Base-by-base conservation (phyloP, 2,888 invertebrate species). In the Sesia bembeciformis region DNA sequence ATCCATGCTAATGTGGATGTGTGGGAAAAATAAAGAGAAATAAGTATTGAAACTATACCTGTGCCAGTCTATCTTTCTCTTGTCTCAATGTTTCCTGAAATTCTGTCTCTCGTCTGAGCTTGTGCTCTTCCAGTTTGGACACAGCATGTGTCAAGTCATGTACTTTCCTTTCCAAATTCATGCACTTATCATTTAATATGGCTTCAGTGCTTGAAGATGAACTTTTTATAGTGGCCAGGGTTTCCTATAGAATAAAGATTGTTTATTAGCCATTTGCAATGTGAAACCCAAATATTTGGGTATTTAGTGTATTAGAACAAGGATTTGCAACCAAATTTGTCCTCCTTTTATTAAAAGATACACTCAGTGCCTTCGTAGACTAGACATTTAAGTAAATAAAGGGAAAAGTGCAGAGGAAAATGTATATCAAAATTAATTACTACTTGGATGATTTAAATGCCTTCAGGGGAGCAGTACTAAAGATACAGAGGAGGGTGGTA, bases 71-170 rank as follows among this genome's bases (percentile, higher is more conserved):
- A 49, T 90, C 90, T 59, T 72, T 81, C 60, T 90, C 90, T 56
- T 73, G 72, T 63, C 74, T 86, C n/a, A 90, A 59, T 46, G 73
- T 61, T 57, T 89, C 87, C 59, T 82, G 83, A 58, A 70, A 79
- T 46, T 89, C 89, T 6, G 63, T 63, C 60, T 89, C 87, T 62
- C 65, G 66, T 58, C 74, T 74, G 3, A 70, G 60, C 60, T 79
- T 87, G 38, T 90, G 85, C 52, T 89, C 87, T 64, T 90, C 86
- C 72, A 86, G 73, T 69, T 78, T 84, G 3, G 78, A 62, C 7
- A 90, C 57, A 7, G 74, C 66, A 53, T 75, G 73, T 40, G 77
- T 76, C 53, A 87, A 63, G 46, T 90, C 90, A 60, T 81, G 74
- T 40, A 89, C 65, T 62, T 84, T 88, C 42, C 76, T 69, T 58